Base-by-base conservation (phyloP, 2,888 invertebrate species). In the Papilio gigon region DNA sequence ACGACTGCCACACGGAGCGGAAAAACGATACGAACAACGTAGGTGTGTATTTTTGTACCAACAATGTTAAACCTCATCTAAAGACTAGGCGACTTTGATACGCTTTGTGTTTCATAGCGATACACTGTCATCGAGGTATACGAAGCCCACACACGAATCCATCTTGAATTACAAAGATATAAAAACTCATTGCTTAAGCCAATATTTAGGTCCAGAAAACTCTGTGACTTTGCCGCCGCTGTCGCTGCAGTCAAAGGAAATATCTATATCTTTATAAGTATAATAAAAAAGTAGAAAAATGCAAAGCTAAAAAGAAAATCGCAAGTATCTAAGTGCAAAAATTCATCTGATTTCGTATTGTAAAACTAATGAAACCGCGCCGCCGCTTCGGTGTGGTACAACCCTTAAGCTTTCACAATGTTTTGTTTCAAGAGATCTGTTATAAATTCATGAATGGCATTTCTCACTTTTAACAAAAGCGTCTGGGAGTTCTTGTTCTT, bases 371-470 rank as follows among this genome's bases (percentile, higher is more conserved):
- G 44, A 9, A 44, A 17, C 2, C 44, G 44, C 20, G 8, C 20
- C 44, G 44, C 20, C 44, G 20, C 20, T 4, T 1, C 20, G 1
- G 22, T 44, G 11, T 44, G 22, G 8, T 44, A 22, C 4, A 4
- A 22, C 20, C 44, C 44, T 27, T 25, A 50, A 27, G 27, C 30
- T 30, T 53, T 53, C 25, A 44, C 44, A 44, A 62, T 62, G 44
- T 62, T 44, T 61, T 37, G 20, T 44, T 60, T 25, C 30, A 62
- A 20, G 27, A 62, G 20, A 12, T 27, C 30, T 62, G 30, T 47
- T 47, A 47, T 30, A 47, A 62, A 62, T 53, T 53, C 53, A 53
- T 53, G 27, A 30, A 27, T n/a, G 27, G n/a, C 27, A 53, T 27
- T 53, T 53, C 27, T 53, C 53, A 53, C 53, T 53, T 53, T 53